phyloP scores from a whole-genome alignment of 2,888 invertebrate genomes.

The Zygogramma bicolorata region DNA sequence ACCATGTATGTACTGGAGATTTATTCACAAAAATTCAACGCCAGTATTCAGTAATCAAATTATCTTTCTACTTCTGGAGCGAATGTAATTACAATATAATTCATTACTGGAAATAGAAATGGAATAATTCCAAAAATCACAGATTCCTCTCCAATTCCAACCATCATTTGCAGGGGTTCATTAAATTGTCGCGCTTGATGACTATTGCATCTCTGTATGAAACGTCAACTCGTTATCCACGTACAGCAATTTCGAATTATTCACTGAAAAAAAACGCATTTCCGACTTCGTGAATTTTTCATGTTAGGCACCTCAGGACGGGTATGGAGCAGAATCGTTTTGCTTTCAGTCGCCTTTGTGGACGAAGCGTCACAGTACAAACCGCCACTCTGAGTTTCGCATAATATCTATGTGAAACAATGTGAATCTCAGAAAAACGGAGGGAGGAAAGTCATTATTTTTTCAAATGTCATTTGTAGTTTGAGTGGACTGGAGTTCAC shows the following conservation, averaged over 20 bases:
- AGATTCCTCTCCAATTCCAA: too few species aligned
- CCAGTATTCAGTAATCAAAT: too few species aligned
- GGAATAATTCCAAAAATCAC: too few species aligned
- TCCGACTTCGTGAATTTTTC: not conserved
- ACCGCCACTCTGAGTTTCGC: not conserved
- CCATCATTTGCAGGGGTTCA: too few species aligned
- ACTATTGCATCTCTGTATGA: not conserved
- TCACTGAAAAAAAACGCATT: not conserved
- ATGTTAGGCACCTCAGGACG: not conserved
- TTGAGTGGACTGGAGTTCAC: not conserved
- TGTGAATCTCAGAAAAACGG: not conserved
- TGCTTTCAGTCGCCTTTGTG: not conserved
- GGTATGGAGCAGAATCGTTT: not conserved
- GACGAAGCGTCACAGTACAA: not conserved
- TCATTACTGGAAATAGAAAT: too few species aligned
- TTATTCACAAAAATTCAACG: too few species aligned
- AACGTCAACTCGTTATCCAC: not conserved
- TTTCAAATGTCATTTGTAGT: not conserved
- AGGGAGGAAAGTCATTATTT: not conserved
- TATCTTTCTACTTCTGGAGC: too few species aligned
- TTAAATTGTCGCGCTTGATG: not conserved
- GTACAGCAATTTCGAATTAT: not conserved
- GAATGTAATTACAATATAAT: too few species aligned
- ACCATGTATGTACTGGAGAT: too few species aligned
- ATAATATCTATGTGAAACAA: not conserved